Evolutionary conservation across 2,888 invertebrate genomes (phyloP).

Genomic region (Gasteruption jaculator): DNA sequence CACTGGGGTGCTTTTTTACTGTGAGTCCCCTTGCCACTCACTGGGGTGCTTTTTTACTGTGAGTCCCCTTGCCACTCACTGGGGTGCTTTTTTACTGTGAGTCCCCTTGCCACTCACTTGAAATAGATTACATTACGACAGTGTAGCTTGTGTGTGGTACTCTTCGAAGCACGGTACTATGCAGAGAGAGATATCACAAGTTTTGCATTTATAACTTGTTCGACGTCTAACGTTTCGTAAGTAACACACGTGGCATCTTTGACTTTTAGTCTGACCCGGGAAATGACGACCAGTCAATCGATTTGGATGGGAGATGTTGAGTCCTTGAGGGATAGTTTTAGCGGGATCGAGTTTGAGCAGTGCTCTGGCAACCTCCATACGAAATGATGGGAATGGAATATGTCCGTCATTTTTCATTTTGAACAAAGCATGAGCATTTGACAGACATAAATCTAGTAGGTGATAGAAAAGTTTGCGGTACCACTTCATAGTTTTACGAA

Average conservation of each 20-base stretch:
- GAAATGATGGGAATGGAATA: conserved; percentile 2
- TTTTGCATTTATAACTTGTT: conserved; percentile 10
- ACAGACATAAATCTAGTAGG: conserved; percentile 14
- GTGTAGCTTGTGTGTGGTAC: conserved; percentile 10
- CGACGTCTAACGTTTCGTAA: conserved; percentile 9
- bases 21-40: no score
- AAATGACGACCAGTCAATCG: conserved; percentile 16
- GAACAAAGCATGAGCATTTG: conserved; percentile 16
- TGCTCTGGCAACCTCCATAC: conserved; percentile 1
- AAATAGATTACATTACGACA: conserved; percentile 14
- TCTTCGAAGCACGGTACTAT: conserved; percentile 7
- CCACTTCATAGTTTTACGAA: conserved; percentile 22
- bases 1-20: no score
- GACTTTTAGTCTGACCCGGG: conserved; percentile 11
- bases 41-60: no score
- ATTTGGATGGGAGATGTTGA: conserved; percentile 2
- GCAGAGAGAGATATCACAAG: conserved; percentile 12
- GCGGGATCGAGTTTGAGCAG: conserved; percentile 4
- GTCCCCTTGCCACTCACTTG: no score
- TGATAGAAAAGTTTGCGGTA: conserved; percentile 20
- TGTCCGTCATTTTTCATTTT: conserved; percentile 8
- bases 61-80: no score
- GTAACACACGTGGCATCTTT: conserved; percentile 13
- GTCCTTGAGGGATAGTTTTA: no score
- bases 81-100: no score